These are phyloP conservation scores for Aix galericulata DNA, from an alignment of 2,113 vertebrate genomes.

Conservation along the genomic window DNA sequence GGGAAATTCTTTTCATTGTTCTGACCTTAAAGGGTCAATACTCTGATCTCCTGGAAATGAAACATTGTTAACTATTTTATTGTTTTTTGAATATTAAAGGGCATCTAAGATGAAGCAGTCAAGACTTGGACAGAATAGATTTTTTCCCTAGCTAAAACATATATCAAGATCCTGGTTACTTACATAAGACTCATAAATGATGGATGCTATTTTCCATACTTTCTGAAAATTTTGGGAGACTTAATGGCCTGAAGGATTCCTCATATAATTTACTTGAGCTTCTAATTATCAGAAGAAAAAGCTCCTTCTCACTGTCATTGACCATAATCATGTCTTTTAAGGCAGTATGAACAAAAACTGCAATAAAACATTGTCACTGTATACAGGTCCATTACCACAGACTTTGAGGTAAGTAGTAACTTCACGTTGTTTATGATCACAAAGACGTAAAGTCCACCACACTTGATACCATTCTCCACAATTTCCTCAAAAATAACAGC, in stretches of 20 bases:
- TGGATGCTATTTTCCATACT: neutral
- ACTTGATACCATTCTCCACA: no score
- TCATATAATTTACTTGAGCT: neutral
- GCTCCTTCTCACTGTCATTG: neutral
- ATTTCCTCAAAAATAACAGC: no score
- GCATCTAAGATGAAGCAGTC: neutral
- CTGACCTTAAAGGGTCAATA: conserved; percentile 65
- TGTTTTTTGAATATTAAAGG: conserved; percentile 30
- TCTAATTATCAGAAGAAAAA: neutral
- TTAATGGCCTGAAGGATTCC: neutral
- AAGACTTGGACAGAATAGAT: neutral
- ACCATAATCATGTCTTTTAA: neutral
- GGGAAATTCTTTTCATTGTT: conserved; percentile 72
- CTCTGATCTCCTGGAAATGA: conserved; percentile 63
- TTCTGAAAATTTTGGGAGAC: neutral
- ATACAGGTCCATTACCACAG: neutral
- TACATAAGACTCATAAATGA: neutral
- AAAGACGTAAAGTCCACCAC: no score
- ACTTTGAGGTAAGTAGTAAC: neutral
- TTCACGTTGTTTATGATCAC: neutral
- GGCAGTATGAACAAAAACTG: neutral
- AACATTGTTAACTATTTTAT: neutral
- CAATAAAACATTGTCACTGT: neutral
- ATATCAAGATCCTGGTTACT: neutral
- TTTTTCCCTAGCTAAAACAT: conserved; percentile 25